These are phyloP conservation scores for Hormiphora californensis DNA, from an alignment of 37 sponge, comb jelly and placozoan species.

Conservation along the genomic window DNA sequence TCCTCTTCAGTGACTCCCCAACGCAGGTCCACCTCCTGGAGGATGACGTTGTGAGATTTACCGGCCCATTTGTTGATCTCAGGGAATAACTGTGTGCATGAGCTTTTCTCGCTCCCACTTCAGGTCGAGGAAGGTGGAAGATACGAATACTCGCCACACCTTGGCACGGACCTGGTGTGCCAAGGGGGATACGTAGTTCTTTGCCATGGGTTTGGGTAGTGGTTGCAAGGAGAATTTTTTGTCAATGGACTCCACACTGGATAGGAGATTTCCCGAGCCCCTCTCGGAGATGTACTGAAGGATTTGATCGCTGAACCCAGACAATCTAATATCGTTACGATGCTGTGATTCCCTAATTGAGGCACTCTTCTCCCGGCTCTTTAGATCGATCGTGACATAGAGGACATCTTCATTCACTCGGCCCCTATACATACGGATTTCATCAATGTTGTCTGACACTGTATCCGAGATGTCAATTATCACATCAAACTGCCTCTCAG, in stretches of 20 bases:
- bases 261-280: slow-evolving; percentile 81
- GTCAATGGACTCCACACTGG: slow-evolving; percentile 89
- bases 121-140: slow-evolving; percentile 96
- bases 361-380: not conserved
- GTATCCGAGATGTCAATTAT: not conserved
- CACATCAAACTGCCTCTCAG: slow-evolving; percentile 17
- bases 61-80: slow-evolving; percentile 78
- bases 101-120: slow-evolving; percentile 90
- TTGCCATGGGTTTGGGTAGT: slow-evolving; percentile 37
- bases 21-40: slow-evolving; percentile 93
- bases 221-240: slow-evolving; percentile 68
- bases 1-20: slow-evolving; percentile 98
- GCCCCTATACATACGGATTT: not conserved
- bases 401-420: not conserved
- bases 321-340: slow-evolving; percentile 79
- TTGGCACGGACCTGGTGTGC: not conserved
- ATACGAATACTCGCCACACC: slow-evolving; percentile 84
- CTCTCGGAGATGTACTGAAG: slow-evolving; percentile 92
- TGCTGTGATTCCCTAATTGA: slow-evolving; percentile 54
- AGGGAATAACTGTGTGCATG: slow-evolving; percentile 83
- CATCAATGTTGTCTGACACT: no score
- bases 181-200: not conserved
- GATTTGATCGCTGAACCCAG: slow-evolving; percentile 96
- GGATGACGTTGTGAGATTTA: slow-evolving; percentile 58
- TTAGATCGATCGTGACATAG: not conserved